These are phyloP conservation scores for Stegostoma tigrinum DNA, from an alignment of 2,113 vertebrate species.

Conservation along the genomic window DNA sequence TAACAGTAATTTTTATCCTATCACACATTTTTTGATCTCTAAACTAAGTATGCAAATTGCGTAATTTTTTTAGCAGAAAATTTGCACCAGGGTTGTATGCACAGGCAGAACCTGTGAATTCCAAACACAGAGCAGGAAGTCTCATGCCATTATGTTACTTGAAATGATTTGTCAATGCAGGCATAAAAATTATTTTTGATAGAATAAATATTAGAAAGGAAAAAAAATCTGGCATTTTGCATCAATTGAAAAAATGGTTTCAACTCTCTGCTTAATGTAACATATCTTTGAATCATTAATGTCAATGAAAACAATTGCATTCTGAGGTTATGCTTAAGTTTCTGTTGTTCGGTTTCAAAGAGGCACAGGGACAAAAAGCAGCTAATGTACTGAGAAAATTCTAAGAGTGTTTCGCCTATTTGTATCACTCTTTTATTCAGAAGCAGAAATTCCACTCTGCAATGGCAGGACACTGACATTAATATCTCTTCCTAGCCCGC, in stretches of 20 bases:
- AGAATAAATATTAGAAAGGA: not conserved
- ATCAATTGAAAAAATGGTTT: not conserved
- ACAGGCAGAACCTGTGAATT: not conserved
- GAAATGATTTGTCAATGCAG: not conserved
- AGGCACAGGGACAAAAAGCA: not conserved
- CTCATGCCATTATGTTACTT: not conserved
- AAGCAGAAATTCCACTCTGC: not conserved
- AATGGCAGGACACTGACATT: not conserved
- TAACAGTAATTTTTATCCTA: not conserved
- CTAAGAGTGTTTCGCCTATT: not conserved
- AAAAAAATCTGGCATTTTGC: not conserved
- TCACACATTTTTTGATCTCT: not conserved
- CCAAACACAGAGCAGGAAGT: not conserved
- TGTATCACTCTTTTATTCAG: not conserved
- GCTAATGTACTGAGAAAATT: not conserved
- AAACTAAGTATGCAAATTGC: not conserved
- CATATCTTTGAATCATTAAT: not conserved
- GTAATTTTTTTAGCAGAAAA: not conserved
- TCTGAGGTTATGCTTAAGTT: not conserved
- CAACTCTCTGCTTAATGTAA: not conserved
- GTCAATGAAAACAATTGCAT: not conserved
- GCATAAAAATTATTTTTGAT: not conserved
- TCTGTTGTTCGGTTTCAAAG: conserved; percentile 1
- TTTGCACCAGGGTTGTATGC: not conserved
- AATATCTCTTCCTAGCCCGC: not conserved